Percentiles rank a stretch among this genome's conserved stretches.
Conservation (phyloP, 2,797 vertebrate species). For the Paramormyrops hopkinsi region DNA sequence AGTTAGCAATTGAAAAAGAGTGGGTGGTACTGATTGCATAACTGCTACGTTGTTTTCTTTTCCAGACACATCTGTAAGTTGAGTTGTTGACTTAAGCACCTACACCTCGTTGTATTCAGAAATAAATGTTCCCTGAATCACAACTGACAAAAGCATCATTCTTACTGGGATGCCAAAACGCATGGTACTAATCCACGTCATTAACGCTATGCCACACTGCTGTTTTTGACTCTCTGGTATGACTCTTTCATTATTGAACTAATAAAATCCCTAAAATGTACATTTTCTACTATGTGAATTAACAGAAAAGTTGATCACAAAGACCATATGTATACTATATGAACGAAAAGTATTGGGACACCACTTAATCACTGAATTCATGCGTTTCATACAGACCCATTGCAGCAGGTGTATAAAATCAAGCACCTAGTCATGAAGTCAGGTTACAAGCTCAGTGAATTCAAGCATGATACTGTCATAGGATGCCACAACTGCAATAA, state of each 20-base stretch:
- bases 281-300: neutral
- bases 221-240: neutral
- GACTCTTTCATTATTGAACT: neutral
- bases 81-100: neutral
- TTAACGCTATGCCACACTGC: neutral
- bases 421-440: neutral
- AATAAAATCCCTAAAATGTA: neutral
- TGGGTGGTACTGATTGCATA: neutral
- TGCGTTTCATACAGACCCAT: neutral
- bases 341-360: neutral
- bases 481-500: neutral
- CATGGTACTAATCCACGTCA: neutral
- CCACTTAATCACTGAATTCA: neutral
- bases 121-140: neutral
- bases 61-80: neutral
- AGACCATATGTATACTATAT: neutral
- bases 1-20: neutral
- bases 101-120: slow-evolving; percentile 5
- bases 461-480: neutral
- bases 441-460: neutral
- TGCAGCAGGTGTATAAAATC: neutral
- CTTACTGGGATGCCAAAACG: neutral
- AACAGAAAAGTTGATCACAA: neutral
- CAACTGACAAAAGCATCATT: neutral
- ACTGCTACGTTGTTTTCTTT: neutral